Base-by-base conservation (phyloP, 2,797 vertebrate species). In the Cossypha dichroa region DNA sequence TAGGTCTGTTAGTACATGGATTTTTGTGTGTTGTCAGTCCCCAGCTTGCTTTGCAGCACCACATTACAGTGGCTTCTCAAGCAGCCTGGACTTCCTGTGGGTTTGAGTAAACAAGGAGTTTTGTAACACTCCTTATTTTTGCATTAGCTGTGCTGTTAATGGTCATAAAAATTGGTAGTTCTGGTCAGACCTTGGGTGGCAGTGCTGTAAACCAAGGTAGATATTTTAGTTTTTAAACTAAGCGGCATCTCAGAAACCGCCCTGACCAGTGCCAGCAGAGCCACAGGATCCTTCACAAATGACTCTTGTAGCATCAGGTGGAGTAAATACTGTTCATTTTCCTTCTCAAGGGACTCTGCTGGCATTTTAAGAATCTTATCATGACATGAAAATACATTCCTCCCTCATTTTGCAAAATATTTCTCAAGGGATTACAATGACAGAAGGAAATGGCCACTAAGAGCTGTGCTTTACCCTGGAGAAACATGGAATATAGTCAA, bases 81-180 rank as follows among this genome's bases (percentile, higher is more conserved):
- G 68, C 38, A 83, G 43, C 29, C 85, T 73, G 87, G 76, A 25
- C 63, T 93, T 94, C 54, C 73, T 82, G 69, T 41, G 87, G 72
- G 69, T 69, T 95, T 94, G 63, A 72, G 45, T 88, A 95, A 95
- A 90, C 73, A 81, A 64, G 12, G 22, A 29, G 7, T 94, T 92
- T 91, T 1, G 1, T 78, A 94, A 90, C 52, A 67, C 43, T 94
- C 62, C 63, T 93, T 58, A 88, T 73, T 96, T 94, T 93, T 94
- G 63, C 34, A 67, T 91, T 94, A 91, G 52, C 73, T 67, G 1
- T 74, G 41, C 68, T 60, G 51, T 85, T 96, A 91, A 92, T 64
- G 60, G 64, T 79, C 0, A 0, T 74, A 62, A 74, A 79, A 87
- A 67, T 54, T 49, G 52, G 20, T 95, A 64, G 60, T 60, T 94